These are phyloP conservation scores for Beris chalybata DNA, from an alignment of 2,888 invertebrate genomes.

Conservation along the genomic window DNA sequence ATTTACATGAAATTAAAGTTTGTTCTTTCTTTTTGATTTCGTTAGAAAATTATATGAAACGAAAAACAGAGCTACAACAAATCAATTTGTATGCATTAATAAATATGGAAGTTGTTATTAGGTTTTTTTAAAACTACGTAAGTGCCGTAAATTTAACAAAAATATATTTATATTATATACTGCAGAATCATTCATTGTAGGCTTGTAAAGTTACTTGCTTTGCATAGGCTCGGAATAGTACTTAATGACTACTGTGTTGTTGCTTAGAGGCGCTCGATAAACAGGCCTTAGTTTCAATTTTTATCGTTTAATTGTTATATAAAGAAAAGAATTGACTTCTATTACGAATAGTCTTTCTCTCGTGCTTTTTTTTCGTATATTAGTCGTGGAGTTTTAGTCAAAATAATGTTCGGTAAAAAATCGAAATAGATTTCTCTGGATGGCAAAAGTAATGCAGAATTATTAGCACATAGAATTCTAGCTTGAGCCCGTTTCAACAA, in stretches of 20 bases:
- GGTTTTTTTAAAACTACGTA: background rate
- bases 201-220: slow-evolving; percentile 22
- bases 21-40: no score
- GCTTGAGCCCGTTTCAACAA: no score
- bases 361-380: no score
- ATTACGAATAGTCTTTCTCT: slow-evolving; percentile 23
- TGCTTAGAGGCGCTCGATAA: slow-evolving; percentile 17
- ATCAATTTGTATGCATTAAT: background rate
- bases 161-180: slow-evolving; percentile 6
- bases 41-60: background rate
- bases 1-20: no score
- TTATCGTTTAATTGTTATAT: slow-evolving; percentile 18
- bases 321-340: slow-evolving; percentile 25
- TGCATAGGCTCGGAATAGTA: slow-evolving; percentile 25
- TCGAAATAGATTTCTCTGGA: no score
- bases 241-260: slow-evolving; percentile 5
- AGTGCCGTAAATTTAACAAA: background rate
- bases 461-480: no score
- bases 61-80: background rate
- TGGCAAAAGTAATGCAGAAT: no score
- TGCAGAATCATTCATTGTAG: background rate
- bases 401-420: no score
- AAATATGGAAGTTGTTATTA: background rate
- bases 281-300: slow-evolving; percentile 1
- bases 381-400: no score